Evolutionary conservation across 1,140 invertebrate genomes (phyloP).

Genomic region (Hypsibius dujardini): DNA sequence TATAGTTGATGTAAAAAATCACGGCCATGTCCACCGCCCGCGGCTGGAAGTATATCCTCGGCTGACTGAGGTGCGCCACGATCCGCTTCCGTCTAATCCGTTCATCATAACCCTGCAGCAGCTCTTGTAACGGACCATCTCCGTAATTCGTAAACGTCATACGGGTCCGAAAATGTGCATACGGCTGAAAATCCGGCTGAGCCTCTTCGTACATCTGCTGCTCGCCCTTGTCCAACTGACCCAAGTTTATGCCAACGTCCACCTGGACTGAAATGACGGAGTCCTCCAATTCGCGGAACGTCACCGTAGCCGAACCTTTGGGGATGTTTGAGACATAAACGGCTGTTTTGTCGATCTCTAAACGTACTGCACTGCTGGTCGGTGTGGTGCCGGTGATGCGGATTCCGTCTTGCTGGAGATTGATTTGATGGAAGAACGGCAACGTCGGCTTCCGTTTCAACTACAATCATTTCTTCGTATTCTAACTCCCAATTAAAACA

Average conservation of each 20-base stretch:
- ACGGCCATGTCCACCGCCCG: conserved; percentile 72
- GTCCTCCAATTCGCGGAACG: not conserved
- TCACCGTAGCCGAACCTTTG: not conserved
- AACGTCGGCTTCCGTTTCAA: not conserved
- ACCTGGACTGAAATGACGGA: conserved; percentile 41
- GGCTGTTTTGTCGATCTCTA: conserved; percentile 61
- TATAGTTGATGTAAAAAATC: conserved; percentile 91
- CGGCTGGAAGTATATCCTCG: conserved; percentile 82
- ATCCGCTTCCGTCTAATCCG: conserved; percentile 8
- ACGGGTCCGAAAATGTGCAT: conserved; percentile 87
- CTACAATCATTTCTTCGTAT: too few species aligned
- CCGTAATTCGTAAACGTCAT: conserved; percentile 42
- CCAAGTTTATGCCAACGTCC: conserved; percentile 78
- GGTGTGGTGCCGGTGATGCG: conserved; percentile 94
- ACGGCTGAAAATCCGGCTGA: conserved; percentile 85
- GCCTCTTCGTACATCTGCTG: conserved; percentile 70
- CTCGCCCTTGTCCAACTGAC: conserved; percentile 54
- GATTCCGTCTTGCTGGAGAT: conserved; percentile 42
- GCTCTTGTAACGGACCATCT: not conserved
- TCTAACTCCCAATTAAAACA: too few species aligned
- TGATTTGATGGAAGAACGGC: conserved; percentile 14
- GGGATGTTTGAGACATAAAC: conserved; percentile 34
- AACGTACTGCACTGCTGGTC: conserved; percentile 78
- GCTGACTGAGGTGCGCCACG: conserved; percentile 46
- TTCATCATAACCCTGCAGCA: conserved; percentile 10